Percentiles rank a stretch among this genome's conserved stretches.
phyloP scores from a whole-genome alignment of 2,113 vertebrate genomes.

The Salvelinus sp. region DNA sequence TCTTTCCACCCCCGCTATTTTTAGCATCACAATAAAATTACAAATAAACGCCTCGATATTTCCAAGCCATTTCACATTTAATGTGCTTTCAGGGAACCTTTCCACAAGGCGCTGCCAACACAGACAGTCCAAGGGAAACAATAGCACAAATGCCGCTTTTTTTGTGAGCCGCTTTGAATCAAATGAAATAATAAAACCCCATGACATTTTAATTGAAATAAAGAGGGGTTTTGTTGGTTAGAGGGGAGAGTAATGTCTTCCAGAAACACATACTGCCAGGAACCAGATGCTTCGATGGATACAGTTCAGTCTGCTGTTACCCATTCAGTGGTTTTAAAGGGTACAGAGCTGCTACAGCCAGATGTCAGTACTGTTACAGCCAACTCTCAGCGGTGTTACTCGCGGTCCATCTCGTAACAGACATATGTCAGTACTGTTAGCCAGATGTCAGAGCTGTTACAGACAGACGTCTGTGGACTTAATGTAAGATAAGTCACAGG shows the following conservation, averaged over 20 bases:
- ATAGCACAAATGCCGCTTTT: conserved; percentile 56
- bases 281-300: conserved; percentile 56
- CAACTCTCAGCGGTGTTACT: not conserved
- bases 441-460: not conserved
- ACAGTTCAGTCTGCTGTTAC: conserved; percentile 30
- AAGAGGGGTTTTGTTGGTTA: conserved; percentile 67
- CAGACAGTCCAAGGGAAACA: conserved; percentile 72
- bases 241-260: conserved; percentile 69
- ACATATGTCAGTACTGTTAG: not conserved
- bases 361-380: not conserved
- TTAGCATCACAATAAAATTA: conserved; percentile 68
- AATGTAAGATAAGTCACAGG: no score
- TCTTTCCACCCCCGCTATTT: conserved; percentile 59
- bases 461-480: not conserved
- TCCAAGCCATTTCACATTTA: conserved; percentile 68
- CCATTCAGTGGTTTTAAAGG: not conserved
- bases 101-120: conserved; percentile 62
- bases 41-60: conserved; percentile 39
- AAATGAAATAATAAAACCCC: conserved; percentile 30
- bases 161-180: conserved; percentile 36
- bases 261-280: conserved; percentile 57
- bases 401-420: not conserved
- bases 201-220: conserved; percentile 69
- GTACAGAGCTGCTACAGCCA: not conserved
- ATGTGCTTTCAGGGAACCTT: conserved; percentile 63